Percentiles rank a stretch among this genome's conserved stretches.
Evolutionary conservation across 2,113 vertebrate species (phyloP).

Genomic region (Lamprologus tigripictilis): DNA sequence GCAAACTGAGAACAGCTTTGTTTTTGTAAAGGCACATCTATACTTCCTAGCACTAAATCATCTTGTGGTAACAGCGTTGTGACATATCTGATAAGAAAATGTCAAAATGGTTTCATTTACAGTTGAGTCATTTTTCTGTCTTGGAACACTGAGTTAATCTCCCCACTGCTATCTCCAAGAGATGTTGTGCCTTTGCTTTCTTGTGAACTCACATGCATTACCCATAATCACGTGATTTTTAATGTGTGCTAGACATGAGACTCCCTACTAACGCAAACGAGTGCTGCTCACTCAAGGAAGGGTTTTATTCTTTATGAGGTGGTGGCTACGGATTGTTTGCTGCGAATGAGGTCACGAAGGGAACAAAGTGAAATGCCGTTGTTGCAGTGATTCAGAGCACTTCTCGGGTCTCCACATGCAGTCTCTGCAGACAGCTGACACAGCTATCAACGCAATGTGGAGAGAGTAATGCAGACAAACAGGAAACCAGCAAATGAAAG

Average conservation of each 20-base stretch:
- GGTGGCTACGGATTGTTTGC: neutral
- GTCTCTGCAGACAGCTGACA: neutral
- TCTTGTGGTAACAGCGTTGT: neutral
- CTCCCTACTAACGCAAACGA: constrained; percentile 19
- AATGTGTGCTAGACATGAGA: constrained; percentile 15
- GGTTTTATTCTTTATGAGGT: constrained; percentile 6
- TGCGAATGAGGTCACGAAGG: constrained; percentile 5
- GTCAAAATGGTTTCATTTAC: neutral
- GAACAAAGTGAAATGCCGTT: neutral
- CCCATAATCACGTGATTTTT: constrained; percentile 18
- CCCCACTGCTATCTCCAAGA: neutral
- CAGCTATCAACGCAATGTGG: neutral
- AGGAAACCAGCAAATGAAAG: neutral
- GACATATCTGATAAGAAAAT: neutral
- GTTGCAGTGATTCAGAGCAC: neutral
- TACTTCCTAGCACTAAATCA: neutral
- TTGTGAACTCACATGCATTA: neutral
- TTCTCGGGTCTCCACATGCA: neutral
- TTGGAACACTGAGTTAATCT: neutral
- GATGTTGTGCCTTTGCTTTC: neutral
- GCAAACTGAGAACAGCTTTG: neutral
- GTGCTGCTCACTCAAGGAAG: neutral
- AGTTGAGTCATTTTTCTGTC: neutral
- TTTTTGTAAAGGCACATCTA: neutral
- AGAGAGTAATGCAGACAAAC: neutral